A percentile compares a stretch with the other conserved stretches of the same genome.
Conservation (phyloP, 1,140 invertebrate species). For the Mycetomoellerius zeteki region DNA sequence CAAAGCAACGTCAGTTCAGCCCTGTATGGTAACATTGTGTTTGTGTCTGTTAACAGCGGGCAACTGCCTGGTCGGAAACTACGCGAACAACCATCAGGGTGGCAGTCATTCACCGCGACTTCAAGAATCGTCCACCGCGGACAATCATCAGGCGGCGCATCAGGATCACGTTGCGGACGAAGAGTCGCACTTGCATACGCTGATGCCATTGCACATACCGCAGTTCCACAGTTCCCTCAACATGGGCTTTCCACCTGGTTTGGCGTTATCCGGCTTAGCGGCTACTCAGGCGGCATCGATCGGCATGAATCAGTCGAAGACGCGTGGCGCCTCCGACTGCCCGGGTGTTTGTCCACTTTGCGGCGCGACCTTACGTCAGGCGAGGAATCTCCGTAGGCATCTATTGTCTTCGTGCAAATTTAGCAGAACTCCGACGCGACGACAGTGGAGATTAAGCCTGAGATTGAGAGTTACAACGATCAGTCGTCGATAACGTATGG, state of each 20-base stretch:
- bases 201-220: conserved; percentile 85
- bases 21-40: conserved; percentile 84
- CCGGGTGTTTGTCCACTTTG: conserved; percentile 89
- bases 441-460: conserved; percentile 83
- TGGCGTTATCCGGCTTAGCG: conserved; percentile 59
- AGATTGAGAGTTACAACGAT: conserved; percentile 80
- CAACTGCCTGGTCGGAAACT: conserved; percentile 73
- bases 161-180: conserved; percentile 75
- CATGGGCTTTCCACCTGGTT: conserved; percentile 71
- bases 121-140: conserved; percentile 73
- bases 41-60: conserved; percentile 84
- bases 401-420: conserved; percentile 86
- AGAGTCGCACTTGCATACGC: conserved; percentile 82
- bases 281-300: conserved; percentile 53
- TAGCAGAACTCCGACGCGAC: conserved; percentile 78
- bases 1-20: conserved; percentile 81
- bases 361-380: conserved; percentile 88
- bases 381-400: conserved; percentile 88
- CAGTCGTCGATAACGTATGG: conserved; percentile 75
- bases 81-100: conserved; percentile 77
- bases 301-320: conserved; percentile 78
- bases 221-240: conserved; percentile 80
- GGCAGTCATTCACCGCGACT: conserved; percentile 71
- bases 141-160: conserved; percentile 71
- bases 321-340: conserved; percentile 89